These are phyloP conservation scores for Panorpa germanica DNA, from an alignment of 2,888 invertebrate genomes.

Conservation along the genomic window DNA sequence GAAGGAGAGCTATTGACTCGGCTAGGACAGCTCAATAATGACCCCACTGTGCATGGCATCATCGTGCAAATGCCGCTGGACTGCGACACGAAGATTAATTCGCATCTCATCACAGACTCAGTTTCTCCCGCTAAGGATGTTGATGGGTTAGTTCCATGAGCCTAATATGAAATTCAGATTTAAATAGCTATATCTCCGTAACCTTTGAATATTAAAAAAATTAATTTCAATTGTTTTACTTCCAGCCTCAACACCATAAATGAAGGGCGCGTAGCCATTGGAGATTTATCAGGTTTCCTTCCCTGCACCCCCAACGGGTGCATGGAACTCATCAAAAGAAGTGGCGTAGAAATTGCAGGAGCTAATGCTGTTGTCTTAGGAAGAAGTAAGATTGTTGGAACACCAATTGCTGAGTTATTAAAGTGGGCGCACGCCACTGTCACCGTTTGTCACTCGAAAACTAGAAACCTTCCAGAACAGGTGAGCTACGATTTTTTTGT, in stretches of 20 bases:
- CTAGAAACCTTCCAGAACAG: slow-evolving; percentile 56
- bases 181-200: background rate
- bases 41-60: slow-evolving; percentile 77
- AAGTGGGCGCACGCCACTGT: slow-evolving; percentile 96
- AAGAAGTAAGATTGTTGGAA: slow-evolving; percentile 94
- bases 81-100: slow-evolving; percentile 60
- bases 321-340: slow-evolving; percentile 72
- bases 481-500: slow-evolving; percentile 25
- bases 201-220: background rate
- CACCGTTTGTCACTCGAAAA: slow-evolving; percentile 92
- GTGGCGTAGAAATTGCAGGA: slow-evolving; percentile 60
- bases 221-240: slow-evolving; percentile 15
- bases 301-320: slow-evolving; percentile 97
- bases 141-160: slow-evolving; percentile 52
- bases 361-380: slow-evolving; percentile 86
- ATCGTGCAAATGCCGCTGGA: slow-evolving; percentile 96
- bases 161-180: background rate
- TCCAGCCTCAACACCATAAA: slow-evolving; percentile 73
- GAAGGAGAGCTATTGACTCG: slow-evolving; percentile 40
- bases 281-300: slow-evolving; percentile 74
- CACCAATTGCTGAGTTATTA: slow-evolving; percentile 82
- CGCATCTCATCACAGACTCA: slow-evolving; percentile 69
- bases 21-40: slow-evolving; percentile 47
- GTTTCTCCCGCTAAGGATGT: slow-evolving; percentile 87
- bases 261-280: slow-evolving; percentile 80